Evolutionary conservation across 2,797 vertebrate genomes (phyloP), one percentile per base, ranked within the genome.

Genomic region (Psittacula echo): DNA sequence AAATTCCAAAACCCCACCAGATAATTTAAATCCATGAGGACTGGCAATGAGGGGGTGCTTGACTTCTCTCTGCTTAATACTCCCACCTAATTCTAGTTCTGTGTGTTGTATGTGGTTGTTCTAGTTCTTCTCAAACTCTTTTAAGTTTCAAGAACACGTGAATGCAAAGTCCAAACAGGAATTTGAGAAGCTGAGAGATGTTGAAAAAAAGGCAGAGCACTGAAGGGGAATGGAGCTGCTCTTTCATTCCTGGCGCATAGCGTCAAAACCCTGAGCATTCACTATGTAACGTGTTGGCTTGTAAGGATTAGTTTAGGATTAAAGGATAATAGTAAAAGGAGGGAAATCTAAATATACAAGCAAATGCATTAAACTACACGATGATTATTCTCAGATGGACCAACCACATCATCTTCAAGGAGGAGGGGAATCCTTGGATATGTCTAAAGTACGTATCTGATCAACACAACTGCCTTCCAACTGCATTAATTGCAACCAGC

Each of bases 351-450:
- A 51, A 56, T 4, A 13, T 47, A 87, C 22, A 21, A 89, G 5
- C 32, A 91, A 89, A 72, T 50, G 21, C 71, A 85, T 66, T 82
- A 87, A 95, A 90, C 18, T 47, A 58, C 34, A 61, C 0, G 2
- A 9, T 68, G 89, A 58, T 71, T 87, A 72, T 64, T 96, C 89
- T 78, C 87, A 94, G 92, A 91, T 68, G 58, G 75, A 82, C 23
- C 70, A 76, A 79, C 51, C 65, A 34, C 17, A 41, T 5, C 34
- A 24, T 23, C n/a, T 61, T 94, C 66, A 77, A 67, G 78, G 85
- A 2, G 4, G 71, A 93, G 53, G 15, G 14, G 15, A 88, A 78
- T 19, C 81, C 51, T 61, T 62, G 74, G 41, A 8, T 83, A 53
- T 58, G 10, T 60, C 72, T 60, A 80, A 71, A 88, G 90, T 4